Base-by-base conservation (phyloP, 1,140 invertebrate genomes). In the Trichoplusia ni region DNA sequence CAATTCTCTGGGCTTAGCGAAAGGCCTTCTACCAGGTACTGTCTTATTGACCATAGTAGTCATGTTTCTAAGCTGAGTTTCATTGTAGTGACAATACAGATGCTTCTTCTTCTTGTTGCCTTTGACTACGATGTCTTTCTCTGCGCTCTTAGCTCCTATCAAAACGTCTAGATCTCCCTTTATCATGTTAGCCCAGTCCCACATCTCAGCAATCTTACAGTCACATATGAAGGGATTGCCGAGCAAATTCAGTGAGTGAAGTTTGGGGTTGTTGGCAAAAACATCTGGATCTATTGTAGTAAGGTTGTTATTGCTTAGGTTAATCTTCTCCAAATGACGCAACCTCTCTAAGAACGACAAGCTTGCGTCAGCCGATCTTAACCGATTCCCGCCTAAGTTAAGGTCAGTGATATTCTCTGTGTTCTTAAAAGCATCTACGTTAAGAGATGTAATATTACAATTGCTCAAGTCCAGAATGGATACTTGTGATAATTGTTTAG, bases 161-260 rank as follows among this genome's bases (percentile, higher is more conserved):
- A 95, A 81, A 9, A 95, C 91, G 23, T 93, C 91, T 8, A 95
- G 77, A 75, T 94, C 93, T 6, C 93, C 93, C 66, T 94, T 94
- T 1, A 92, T 91, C 69, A 92, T 91, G 14, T 92, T 79, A 0
- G 94, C 94, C 94, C 94, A 95, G 67, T 94, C 92, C 94, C 94
- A 95, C 90, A 94, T 93, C 29, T 95, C 93, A 0, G 92, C 92
- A 29, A 95, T 92, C 21, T 93, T 93, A 65, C 94, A 95, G 70
- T 94, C 93, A 68, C 94, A 95, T 37, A 92, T 83, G 86, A 94
- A 95, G 0, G 94, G 94, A 87, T 95, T 95, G 0, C 92, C 93
- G 2, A 94, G 90, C 3, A 95, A 85, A 79, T 94, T 94, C 2
- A 95, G 46, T 0, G 91, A 93, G 7, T 91, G 72, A 1, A 94